Evolutionary conservation across 2,797 vertebrate species (phyloP).

Genomic region (Manis pentadactyla): DNA sequence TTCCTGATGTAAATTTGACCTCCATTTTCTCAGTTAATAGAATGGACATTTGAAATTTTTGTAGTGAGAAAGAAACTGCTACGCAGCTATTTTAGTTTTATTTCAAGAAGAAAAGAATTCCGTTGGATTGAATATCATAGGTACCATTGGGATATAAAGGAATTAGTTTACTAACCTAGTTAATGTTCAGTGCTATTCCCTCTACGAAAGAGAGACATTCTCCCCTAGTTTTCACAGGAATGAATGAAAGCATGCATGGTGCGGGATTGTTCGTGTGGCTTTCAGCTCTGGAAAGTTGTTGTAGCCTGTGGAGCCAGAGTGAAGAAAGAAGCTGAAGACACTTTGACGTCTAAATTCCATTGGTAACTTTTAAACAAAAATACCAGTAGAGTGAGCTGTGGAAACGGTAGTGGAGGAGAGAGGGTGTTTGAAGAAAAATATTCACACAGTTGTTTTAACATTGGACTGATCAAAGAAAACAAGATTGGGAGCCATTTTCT

Average conservation of each 20-base stretch:
- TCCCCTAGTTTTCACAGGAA: background rate
- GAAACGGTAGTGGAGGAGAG: background rate
- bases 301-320: background rate
- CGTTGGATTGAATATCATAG: background rate
- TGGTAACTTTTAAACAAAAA: slow-evolving; percentile 42
- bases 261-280: background rate
- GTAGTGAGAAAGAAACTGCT: background rate
- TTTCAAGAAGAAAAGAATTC: background rate
- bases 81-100: background rate
- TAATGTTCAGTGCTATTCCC: background rate
- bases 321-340: background rate
- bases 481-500: background rate
- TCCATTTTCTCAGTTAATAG: background rate
- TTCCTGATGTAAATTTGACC: background rate
- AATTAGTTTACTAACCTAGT: background rate
- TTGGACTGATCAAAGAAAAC: slow-evolving; percentile 44
- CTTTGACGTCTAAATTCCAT: slow-evolving; percentile 23
- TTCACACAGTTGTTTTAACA: slow-evolving; percentile 51
- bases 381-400: background rate
- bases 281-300: background rate
- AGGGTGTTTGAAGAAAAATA: slow-evolving; percentile 52
- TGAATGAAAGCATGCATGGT: background rate
- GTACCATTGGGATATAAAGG: background rate
- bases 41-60: background rate
- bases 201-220: background rate